phyloP scores from a whole-genome alignment of 2,113 vertebrate genomes.

The Pelusios castaneus region DNA sequence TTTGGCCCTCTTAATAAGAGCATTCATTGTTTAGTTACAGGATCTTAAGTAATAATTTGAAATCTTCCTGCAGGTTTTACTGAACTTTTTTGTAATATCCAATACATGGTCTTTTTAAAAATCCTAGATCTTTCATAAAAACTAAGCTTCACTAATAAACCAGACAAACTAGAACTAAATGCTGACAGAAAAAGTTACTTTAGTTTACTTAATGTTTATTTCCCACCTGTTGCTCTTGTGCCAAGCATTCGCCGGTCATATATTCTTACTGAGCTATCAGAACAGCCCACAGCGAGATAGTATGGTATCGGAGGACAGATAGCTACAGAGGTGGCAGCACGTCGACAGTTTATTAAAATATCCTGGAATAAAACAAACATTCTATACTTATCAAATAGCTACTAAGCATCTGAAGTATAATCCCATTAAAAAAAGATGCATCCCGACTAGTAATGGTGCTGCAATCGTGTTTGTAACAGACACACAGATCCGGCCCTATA shows the following conservation, averaged over 20 bases:
- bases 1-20: background rate
- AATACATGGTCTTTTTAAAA: background rate
- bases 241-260: conserved; percentile 97
- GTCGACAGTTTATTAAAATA: conserved; percentile 96
- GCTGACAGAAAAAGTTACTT: background rate
- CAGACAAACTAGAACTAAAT: background rate
- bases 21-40: background rate
- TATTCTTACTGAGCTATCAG: conserved; percentile 97
- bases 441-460: background rate
- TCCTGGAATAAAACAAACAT: conserved; percentile 81
- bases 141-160: background rate
- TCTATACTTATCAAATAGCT: background rate
- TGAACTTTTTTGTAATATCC: background rate
- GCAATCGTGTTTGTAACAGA: background rate
- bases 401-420: background rate
- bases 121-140: background rate
- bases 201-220: background rate
- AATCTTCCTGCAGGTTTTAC: background rate
- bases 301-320: conserved; percentile 95
- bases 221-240: conserved; percentile 92
- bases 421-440: background rate
- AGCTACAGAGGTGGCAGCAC: conserved; percentile 96
- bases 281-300: conserved; percentile 96
- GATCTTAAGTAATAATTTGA: background rate
- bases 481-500: background rate